Evolutionary conservation across 2,797 vertebrate species (phyloP), one percentile per base, ranked within the genome.

Genomic region (Epinephelus malabaricus): DNA sequence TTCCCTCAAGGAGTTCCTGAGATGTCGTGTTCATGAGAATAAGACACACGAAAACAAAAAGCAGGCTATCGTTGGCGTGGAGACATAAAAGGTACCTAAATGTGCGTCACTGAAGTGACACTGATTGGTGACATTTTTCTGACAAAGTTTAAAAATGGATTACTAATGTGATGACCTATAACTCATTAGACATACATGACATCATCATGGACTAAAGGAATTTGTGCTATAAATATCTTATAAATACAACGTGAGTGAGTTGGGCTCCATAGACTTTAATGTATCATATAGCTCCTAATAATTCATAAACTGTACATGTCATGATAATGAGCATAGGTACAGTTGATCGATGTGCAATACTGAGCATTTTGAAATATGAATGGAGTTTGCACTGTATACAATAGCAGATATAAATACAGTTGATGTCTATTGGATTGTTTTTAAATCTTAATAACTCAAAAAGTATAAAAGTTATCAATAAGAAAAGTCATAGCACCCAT

Each of bases 381-480:
- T 82, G 73, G 71, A 83, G 71, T 71, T 73, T 74, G 46, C 69
- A 67, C 75, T 59, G 88, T 77, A 64, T 72, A 89, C 81, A 85
- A 78, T 63, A 79, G 81, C 90, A 82, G 84, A 83, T 86, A 88
- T 90, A 90, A 88, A 91, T 89, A 90, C 86, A 91, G 71, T 68
- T 15, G 67, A 47, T 66, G 78, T 88, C 87, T 89, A 86, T 73
- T 70, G 83, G 79, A 83, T 69, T 77, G 71, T 73, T 85, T 84
- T 87, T 73, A 61, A 86, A 77, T 89, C 81, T 84, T 74, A 86
- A 82, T 79, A 86, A 91, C 90, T 88, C 86, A 88, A 89, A 86
- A 90, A 78, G 82, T 93, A 93, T 82, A 93, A 92, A 93, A 92
- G 87, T 85, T 90, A 79, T 86, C 71, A 7, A 91, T 88, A 89